These are phyloP conservation scores for Scelioninae gen. 2 DNA, from an alignment of 2,888 invertebrate species.

Conservation along the genomic window DNA sequence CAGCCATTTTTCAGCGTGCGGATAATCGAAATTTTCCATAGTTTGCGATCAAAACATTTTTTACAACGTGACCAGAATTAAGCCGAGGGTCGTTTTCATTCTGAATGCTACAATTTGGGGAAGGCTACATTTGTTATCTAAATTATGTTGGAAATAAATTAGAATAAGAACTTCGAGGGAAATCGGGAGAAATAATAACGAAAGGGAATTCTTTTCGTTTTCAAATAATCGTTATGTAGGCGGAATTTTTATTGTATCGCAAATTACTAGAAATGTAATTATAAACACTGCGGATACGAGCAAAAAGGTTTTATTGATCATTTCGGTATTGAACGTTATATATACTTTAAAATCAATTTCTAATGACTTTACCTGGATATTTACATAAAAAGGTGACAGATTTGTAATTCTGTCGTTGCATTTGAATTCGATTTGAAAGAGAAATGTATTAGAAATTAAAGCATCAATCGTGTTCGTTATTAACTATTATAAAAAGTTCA, in stretches of 20 bases:
- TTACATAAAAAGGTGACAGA: slow-evolving; percentile 37
- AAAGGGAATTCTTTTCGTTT: neutral
- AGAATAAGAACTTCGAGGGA: neutral
- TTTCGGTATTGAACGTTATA: slow-evolving; percentile 3
- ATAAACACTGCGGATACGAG: neutral
- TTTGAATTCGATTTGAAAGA: slow-evolving; percentile 44
- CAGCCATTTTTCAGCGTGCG: slow-evolving; percentile 47
- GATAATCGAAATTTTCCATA: slow-evolving; percentile 43
- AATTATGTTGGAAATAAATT: slow-evolving; percentile 6
- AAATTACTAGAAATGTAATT: neutral
- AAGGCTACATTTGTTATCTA: slow-evolving; percentile 14
- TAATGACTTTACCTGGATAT: slow-evolving; percentile 12
- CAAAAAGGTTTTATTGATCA: slow-evolving; percentile 3
- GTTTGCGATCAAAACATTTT: slow-evolving; percentile 46
- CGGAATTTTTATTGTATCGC: neutral
- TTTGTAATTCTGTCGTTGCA: slow-evolving; percentile 50
- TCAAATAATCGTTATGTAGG: slow-evolving; percentile 2
- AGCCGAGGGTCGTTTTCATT: slow-evolving; percentile 12
- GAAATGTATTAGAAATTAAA: slow-evolving; percentile 32
- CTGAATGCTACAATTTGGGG: slow-evolving; percentile 22
- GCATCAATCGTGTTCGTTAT: slow-evolving; percentile 41
- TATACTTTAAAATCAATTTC: slow-evolving; percentile 22
- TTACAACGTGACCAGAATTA: slow-evolving; percentile 50
- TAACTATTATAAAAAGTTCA: slow-evolving; percentile 32
- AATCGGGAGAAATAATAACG: neutral